A percentile compares a stretch with the other conserved stretches of the same genome.
These are phyloP conservation scores for Phycodurus eques DNA, from an alignment of 2,113 vertebrate species.

Conservation along the genomic window DNA sequence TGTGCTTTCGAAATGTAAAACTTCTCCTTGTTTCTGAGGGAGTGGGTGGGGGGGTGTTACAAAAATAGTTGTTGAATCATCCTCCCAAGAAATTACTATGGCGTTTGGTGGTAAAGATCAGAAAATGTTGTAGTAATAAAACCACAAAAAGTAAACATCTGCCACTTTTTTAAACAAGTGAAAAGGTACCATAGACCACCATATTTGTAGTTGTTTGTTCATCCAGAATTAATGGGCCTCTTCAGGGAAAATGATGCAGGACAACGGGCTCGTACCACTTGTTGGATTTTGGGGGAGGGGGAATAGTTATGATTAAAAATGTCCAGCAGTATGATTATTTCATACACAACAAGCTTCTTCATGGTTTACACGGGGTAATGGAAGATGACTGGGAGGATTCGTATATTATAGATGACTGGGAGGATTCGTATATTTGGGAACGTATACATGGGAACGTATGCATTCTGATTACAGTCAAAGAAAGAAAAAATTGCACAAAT, in stretches of 20 bases:
- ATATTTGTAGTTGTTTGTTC: neutral
- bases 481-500: no score
- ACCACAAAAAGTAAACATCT: no score
- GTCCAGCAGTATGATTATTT: no score
- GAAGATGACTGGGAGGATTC: neutral
- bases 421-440: no score
- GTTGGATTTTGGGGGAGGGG: neutral
- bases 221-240: neutral
- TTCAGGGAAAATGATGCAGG: neutral
- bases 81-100: neutral
- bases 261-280: neutral
- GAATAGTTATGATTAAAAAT: neutral
- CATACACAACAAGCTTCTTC: no score
- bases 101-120: no score
- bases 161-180: no score
- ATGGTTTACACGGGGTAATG: neutral
- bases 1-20: conserved; percentile 1
- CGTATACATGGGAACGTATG: no score
- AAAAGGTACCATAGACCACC: no score
- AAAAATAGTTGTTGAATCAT: neutral
- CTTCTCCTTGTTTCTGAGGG: neutral
- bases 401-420: no score
- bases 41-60: neutral
- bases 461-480: no score
- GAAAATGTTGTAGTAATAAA: no score